Percentiles rank a stretch among this genome's conserved stretches.
These are phyloP conservation scores for Xenops minutus DNA, from an alignment of 2,797 vertebrate genomes.

Conservation along the genomic window DNA sequence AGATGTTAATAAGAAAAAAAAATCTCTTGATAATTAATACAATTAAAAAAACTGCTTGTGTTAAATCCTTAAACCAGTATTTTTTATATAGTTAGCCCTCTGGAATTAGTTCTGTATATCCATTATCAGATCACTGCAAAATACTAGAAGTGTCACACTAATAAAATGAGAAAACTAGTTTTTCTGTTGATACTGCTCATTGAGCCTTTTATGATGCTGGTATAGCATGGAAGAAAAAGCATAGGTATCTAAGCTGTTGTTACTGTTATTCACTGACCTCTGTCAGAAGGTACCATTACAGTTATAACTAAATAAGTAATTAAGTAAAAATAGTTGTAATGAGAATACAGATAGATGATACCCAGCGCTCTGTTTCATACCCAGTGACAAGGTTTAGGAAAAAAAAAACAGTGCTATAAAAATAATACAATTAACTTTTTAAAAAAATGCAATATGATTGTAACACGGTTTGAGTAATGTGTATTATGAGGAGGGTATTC, in stretches of 20 bases:
- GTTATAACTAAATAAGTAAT: background rate
- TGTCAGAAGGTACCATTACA: background rate
- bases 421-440: background rate
- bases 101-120: background rate
- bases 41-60: background rate
- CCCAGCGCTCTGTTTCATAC: background rate
- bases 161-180: background rate
- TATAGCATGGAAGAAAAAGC: background rate
- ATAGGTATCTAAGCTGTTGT: background rate
- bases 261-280: background rate
- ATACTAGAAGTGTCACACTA: background rate
- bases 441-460: background rate
- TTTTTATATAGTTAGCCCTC: background rate
- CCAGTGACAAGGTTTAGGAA: fast-evolving
- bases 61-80: background rate
- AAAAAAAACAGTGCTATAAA: background rate
- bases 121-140: background rate
- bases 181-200: background rate
- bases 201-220: background rate
- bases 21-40: background rate
- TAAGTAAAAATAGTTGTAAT: background rate
- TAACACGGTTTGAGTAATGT: background rate
- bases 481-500: background rate
- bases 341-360: background rate
- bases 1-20: background rate